These are phyloP conservation scores for Battus philenor DNA, from an alignment of 1,140 invertebrate species.

Conservation along the genomic window DNA sequence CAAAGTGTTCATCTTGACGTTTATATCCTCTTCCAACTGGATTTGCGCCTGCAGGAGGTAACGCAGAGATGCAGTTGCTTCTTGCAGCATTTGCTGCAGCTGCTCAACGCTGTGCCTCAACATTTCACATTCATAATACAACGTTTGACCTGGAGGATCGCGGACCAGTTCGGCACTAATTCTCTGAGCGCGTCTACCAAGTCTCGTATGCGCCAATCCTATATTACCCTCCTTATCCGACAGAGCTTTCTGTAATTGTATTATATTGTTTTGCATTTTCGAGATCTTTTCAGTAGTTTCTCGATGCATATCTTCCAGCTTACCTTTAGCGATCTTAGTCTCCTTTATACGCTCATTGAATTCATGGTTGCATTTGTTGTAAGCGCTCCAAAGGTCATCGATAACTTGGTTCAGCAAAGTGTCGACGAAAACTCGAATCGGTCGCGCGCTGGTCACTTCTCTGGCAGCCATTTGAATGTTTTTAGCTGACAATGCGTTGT, in stretches of 20 bases:
- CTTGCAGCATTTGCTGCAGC: slow-evolving; percentile 81
- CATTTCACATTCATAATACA: slow-evolving; percentile 83
- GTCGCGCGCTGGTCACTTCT: slow-evolving; percentile 84
- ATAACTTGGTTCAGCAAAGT: slow-evolving; percentile 84
- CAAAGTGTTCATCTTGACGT: slow-evolving; percentile 91
- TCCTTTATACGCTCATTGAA: slow-evolving; percentile 87
- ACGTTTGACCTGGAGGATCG: slow-evolving; percentile 82
- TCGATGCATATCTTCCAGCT: slow-evolving; percentile 88
- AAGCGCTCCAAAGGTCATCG: slow-evolving; percentile 77
- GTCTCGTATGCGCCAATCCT: slow-evolving; percentile 87
- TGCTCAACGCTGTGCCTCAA: slow-evolving; percentile 79
- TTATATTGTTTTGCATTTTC: slow-evolving; percentile 85
- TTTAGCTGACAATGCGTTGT: slow-evolving; percentile 85
- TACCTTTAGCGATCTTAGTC: slow-evolving; percentile 86
- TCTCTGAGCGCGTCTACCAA: slow-evolving; percentile 85
- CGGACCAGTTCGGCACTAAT: slow-evolving; percentile 87
- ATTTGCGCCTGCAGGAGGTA: slow-evolving; percentile 90
- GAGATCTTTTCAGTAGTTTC: slow-evolving; percentile 76
- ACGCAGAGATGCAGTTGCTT: slow-evolving; percentile 84
- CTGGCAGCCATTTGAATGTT: slow-evolving; percentile 86
- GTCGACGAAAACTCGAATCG: slow-evolving; percentile 86
- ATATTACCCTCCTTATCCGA: slow-evolving; percentile 88
- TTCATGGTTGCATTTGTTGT: slow-evolving; percentile 79
- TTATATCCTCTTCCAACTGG: slow-evolving; percentile 93
- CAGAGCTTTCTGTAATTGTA: slow-evolving; percentile 86